Evolutionary conservation across 1,140 invertebrate genomes (phyloP).

Genomic region (Goniozus legneri): DNA sequence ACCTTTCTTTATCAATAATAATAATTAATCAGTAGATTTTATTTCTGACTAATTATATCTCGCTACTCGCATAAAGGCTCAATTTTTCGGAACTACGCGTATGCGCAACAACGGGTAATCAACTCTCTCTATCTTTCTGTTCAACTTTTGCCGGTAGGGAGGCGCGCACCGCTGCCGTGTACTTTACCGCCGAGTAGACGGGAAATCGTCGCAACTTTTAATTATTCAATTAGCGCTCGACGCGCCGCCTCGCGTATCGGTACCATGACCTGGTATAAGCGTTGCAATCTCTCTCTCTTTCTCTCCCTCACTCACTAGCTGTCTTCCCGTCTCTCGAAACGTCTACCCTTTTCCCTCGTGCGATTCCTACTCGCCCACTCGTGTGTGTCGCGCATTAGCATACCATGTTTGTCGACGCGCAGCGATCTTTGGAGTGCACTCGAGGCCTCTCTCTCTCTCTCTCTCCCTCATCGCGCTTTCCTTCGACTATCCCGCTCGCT

Average conservation of each 20-base stretch:
- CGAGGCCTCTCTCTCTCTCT: no score
- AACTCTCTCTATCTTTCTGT: no score
- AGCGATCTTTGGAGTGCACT: neutral
- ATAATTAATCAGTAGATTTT: no score
- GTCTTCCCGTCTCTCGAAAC: neutral
- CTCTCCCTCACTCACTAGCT: neutral
- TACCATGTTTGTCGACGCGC: conserved; percentile 8
- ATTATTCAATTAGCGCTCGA: conserved; percentile 27
- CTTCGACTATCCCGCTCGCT: no score
- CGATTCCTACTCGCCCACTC: conserved; percentile 8
- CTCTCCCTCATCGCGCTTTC: no score
- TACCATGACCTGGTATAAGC: neutral
- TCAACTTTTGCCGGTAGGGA: neutral
- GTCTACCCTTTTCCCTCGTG: neutral
- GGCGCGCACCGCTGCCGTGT: neutral
- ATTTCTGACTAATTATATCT: no score
- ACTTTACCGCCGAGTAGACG: neutral
- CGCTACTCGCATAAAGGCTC: neutral
- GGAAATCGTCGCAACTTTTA: conserved; percentile 13
- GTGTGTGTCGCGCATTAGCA: neutral
- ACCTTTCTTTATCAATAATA: no score
- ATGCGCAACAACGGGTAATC: neutral
- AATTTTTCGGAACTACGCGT: neutral
- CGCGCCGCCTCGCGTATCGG: conserved; percentile 1
- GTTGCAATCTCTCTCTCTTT: neutral